Conservation (phyloP, 53 echinoderm and acorn worm species). For the Pentamera pediparva region DNA sequence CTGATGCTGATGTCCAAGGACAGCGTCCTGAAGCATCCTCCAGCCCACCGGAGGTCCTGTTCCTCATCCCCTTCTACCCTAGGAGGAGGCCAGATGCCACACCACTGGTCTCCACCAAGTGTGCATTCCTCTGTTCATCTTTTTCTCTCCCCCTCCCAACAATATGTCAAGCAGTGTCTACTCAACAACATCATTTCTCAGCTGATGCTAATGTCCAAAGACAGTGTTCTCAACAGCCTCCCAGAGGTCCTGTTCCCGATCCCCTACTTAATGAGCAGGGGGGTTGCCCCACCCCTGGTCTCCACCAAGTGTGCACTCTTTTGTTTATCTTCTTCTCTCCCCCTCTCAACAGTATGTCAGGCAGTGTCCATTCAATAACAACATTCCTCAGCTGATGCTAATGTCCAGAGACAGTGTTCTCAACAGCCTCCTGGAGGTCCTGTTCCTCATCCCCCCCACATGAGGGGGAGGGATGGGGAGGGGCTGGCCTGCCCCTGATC, state of each 20-base stretch:
- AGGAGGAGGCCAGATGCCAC: slow-evolving; percentile 60
- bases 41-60: slow-evolving; percentile 75
- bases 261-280: slow-evolving; percentile 69
- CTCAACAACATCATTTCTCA: slow-evolving; percentile 62
- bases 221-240: slow-evolving; percentile 69
- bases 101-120: slow-evolving; percentile 51
- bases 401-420: slow-evolving; percentile 84
- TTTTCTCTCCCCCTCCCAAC: neutral
- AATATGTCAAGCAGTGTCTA: slow-evolving; percentile 75
- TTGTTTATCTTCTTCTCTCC: neutral
- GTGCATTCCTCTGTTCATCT: slow-evolving; percentile 50
- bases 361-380: slow-evolving; percentile 58
- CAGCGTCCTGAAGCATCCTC: slow-evolving; percentile 60
- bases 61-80: slow-evolving; percentile 83
- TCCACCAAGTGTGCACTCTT: slow-evolving; percentile 45
- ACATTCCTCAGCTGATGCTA: slow-evolving; percentile 76
- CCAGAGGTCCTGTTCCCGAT: slow-evolving; percentile 59
- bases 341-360: slow-evolving; percentile 58
- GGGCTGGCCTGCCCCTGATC: neutral
- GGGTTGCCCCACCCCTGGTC: slow-evolving; percentile 36
- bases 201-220: slow-evolving; percentile 87
- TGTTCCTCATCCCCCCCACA: slow-evolving; percentile 71
- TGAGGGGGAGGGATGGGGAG: slow-evolving; percentile 53
- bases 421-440: slow-evolving; percentile 65
- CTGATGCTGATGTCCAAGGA: slow-evolving; percentile 91